Conservation (phyloP, 2,888 invertebrate species). For the Tiliacea citrago region DNA sequence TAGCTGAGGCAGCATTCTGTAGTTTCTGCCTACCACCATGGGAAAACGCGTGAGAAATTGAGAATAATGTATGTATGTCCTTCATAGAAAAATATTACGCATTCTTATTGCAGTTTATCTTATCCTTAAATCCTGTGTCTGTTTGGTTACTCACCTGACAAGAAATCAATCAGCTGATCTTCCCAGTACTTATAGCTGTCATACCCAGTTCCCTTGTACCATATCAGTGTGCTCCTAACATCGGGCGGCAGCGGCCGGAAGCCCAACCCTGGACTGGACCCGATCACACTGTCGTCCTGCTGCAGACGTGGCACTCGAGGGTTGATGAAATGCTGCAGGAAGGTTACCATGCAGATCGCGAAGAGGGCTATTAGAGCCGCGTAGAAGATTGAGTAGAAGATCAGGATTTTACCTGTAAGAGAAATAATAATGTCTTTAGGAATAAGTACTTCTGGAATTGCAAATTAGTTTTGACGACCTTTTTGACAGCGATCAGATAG, state of each 20-base stretch:
- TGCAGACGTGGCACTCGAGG: slow-evolving; percentile 96
- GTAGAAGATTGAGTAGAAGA: slow-evolving; percentile 98
- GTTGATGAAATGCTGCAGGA: slow-evolving; percentile 97
- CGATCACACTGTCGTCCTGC: slow-evolving; percentile 95
- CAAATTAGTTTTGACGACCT: too few species aligned
- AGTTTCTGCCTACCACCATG: neutral
- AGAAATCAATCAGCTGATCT: slow-evolving; percentile 93
- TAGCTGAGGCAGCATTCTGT: neutral
- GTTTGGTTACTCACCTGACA: slow-evolving; percentile 92
- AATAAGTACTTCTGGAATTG: neutral
- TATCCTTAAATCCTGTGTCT: neutral
- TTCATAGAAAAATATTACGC: too few species aligned
- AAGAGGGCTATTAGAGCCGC: slow-evolving; percentile 96
- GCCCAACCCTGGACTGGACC: slow-evolving; percentile 98
- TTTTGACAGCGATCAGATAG: neutral
- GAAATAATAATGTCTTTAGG: slow-evolving; percentile 7
- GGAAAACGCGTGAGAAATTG: neutral
- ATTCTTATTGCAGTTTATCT: neutral
- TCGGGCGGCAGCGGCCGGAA: slow-evolving; percentile 98
- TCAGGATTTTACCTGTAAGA: slow-evolving; percentile 95
- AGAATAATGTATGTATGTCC: too few species aligned
- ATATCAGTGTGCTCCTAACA: slow-evolving; percentile 98
- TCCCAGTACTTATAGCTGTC: slow-evolving; percentile 96
- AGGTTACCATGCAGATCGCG: slow-evolving; percentile 97
- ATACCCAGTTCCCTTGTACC: slow-evolving; percentile 96